phyloP scores from a whole-genome alignment of 2,113 vertebrate species.

The Apus apus region DNA sequence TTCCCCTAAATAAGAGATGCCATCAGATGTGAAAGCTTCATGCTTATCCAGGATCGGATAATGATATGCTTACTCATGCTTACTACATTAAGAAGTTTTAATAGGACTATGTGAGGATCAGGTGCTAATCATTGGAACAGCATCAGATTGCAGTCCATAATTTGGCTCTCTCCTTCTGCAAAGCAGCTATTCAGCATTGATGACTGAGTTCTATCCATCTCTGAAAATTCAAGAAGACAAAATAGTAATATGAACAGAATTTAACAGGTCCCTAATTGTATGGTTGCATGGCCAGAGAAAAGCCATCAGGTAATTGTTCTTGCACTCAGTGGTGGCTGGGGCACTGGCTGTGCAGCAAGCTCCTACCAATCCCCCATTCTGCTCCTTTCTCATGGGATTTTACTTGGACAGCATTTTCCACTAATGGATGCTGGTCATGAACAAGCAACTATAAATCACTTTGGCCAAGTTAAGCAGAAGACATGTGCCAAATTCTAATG shows the following conservation, averaged over 20 bases:
- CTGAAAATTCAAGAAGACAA: neutral
- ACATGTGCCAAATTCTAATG: slow-evolving; percentile 14
- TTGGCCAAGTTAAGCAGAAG: slow-evolving; percentile 47
- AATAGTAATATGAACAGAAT: neutral
- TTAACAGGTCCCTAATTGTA: neutral
- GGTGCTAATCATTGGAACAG: slow-evolving; percentile 27
- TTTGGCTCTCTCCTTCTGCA: neutral
- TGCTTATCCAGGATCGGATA: slow-evolving; percentile 9
- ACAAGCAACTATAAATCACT: slow-evolving; percentile 49
- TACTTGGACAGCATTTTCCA: neutral
- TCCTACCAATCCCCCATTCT: neutral
- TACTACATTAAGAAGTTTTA: slow-evolving; percentile 48
- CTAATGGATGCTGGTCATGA: slow-evolving; percentile 56
- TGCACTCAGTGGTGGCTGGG: neutral
- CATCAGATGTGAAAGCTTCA: slow-evolving; percentile 28
- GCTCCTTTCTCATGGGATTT: neutral
- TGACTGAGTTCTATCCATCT: neutral
- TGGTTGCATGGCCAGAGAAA: neutral
- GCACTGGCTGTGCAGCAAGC: neutral
- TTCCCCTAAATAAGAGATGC: slow-evolving; percentile 35
- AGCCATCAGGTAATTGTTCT: neutral
- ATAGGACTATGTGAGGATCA: slow-evolving; percentile 9
- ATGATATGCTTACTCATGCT: slow-evolving; percentile 65
- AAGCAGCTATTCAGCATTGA: neutral
- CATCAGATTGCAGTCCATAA: neutral